Conservation (phyloP, 1,140 invertebrate genomes). For the Drosophila serrata region DNA sequence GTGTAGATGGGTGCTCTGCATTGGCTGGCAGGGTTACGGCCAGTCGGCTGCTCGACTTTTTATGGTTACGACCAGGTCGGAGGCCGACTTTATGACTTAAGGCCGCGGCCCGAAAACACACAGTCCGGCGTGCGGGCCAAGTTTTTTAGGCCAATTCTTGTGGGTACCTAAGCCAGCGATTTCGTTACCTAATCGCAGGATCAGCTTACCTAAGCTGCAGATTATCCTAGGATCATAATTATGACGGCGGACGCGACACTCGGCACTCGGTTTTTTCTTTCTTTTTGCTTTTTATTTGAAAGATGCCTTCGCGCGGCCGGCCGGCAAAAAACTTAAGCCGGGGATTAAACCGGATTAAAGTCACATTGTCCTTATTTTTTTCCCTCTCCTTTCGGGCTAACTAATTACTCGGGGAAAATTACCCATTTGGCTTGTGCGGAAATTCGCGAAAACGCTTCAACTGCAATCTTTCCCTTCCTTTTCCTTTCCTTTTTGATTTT, state of each 20-base stretch:
- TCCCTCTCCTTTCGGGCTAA: slow-evolving; percentile 68
- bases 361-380: slow-evolving; percentile 77
- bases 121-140: slow-evolving; percentile 11
- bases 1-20: slow-evolving; percentile 52
- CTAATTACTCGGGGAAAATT: slow-evolving; percentile 75
- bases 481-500: slow-evolving; percentile 29
- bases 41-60: slow-evolving; percentile 73
- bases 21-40: slow-evolving; percentile 59
- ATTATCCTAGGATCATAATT: slow-evolving; percentile 84
- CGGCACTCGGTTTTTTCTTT: slow-evolving; percentile 58
- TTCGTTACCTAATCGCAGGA: slow-evolving; percentile 80
- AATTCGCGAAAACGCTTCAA: slow-evolving; percentile 72
- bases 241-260: slow-evolving; percentile 73
- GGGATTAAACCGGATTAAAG: slow-evolving; percentile 83
- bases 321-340: slow-evolving; percentile 80
- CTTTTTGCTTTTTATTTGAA: slow-evolving; percentile 20
- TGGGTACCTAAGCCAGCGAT: slow-evolving; percentile 79
- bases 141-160: slow-evolving; percentile 79
- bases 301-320: slow-evolving; percentile 15
- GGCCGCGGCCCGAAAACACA: slow-evolving; percentile 15
- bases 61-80: slow-evolving; percentile 51
- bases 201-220: slow-evolving; percentile 80
- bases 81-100: slow-evolving; percentile 59
- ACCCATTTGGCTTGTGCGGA: slow-evolving; percentile 74
- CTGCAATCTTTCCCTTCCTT: slow-evolving; percentile 1